A percentile compares a stretch with the other conserved stretches of the same genome.
phyloP scores from a whole-genome alignment of 2,888 invertebrate genomes.

The Tribolium freemani region DNA sequence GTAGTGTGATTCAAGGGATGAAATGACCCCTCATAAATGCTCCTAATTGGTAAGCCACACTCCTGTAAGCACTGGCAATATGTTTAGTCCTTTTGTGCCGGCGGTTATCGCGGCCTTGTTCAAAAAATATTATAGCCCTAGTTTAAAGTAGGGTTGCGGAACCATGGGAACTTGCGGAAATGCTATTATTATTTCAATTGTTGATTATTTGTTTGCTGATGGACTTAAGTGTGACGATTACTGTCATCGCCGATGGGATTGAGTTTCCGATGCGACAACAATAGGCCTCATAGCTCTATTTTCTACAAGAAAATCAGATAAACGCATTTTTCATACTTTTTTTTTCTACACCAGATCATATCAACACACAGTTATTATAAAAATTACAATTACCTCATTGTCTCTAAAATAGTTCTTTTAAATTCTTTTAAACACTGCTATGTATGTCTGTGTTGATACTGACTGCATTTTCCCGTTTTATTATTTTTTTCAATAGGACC shows the following conservation, averaged over 20 bases:
- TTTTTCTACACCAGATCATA: too few species aligned
- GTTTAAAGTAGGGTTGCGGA: slow-evolving; percentile 57
- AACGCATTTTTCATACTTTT: too few species aligned
- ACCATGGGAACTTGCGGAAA: slow-evolving; percentile 60
- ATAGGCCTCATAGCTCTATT: too few species aligned
- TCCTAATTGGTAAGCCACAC: slow-evolving; percentile 67
- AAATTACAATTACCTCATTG: too few species aligned
- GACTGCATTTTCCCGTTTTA: too few species aligned
- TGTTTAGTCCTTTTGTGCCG: slow-evolving; percentile 56
- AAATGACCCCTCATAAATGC: slow-evolving; percentile 53
- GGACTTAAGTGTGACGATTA: slow-evolving; percentile 62
- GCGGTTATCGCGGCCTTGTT: slow-evolving; percentile 59
- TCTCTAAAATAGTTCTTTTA: too few species aligned
- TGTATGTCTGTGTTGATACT: too few species aligned
- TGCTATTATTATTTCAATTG: slow-evolving; percentile 61
- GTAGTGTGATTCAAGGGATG: slow-evolving; percentile 8
- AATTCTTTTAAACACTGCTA: too few species aligned
- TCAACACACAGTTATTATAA: too few species aligned
- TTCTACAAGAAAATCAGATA: too few species aligned
- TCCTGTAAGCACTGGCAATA: slow-evolving; percentile 60
- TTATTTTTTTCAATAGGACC: too few species aligned
- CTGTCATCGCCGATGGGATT: slow-evolving; percentile 51
- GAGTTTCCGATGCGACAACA: neutral
- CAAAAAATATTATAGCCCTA: slow-evolving; percentile 64
- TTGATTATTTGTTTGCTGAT: slow-evolving; percentile 62